These are phyloP conservation scores for Andricus grossulariae DNA, from an alignment of 1,140 invertebrate genomes.

Conservation along the genomic window DNA sequence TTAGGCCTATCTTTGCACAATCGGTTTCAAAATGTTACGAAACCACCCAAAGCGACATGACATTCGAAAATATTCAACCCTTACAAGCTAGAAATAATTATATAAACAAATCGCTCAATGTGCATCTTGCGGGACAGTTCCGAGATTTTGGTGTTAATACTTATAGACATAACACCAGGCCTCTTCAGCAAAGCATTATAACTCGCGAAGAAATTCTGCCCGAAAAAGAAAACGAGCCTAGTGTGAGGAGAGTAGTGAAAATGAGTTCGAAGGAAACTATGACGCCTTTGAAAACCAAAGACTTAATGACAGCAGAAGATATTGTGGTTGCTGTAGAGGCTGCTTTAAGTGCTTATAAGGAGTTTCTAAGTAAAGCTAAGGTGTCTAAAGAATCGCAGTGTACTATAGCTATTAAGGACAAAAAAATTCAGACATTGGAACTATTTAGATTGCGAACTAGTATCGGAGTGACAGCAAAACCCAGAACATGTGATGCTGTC, in stretches of 20 bases:
- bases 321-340: slow-evolving; percentile 55
- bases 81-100: not conserved
- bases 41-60: slow-evolving; percentile 39
- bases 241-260: slow-evolving; percentile 9
- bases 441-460: slow-evolving; percentile 64
- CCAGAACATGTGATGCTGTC: slow-evolving; percentile 64
- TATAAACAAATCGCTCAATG: not conserved
- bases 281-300: slow-evolving; percentile 58
- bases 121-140: not conserved
- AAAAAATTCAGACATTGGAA: slow-evolving; percentile 67
- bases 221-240: no score
- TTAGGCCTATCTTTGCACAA: slow-evolving; percentile 25
- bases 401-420: slow-evolving; percentile 50
- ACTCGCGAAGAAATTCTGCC: no score
- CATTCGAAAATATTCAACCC: not conserved
- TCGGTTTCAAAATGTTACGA: slow-evolving; percentile 13
- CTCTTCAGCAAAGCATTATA: no score
- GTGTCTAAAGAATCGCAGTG: slow-evolving; percentile 41
- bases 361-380: slow-evolving; percentile 45
- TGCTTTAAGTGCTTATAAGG: slow-evolving; percentile 56
- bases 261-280: slow-evolving; percentile 51
- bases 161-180: slow-evolving; percentile 14
- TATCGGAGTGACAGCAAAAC: slow-evolving; percentile 70
- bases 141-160: slow-evolving; percentile 55
- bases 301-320: slow-evolving; percentile 59